Evolutionary conservation across 2,888 invertebrate genomes (phyloP), one percentile per base, ranked within the genome.

Genomic region (Agrotis clavis): DNA sequence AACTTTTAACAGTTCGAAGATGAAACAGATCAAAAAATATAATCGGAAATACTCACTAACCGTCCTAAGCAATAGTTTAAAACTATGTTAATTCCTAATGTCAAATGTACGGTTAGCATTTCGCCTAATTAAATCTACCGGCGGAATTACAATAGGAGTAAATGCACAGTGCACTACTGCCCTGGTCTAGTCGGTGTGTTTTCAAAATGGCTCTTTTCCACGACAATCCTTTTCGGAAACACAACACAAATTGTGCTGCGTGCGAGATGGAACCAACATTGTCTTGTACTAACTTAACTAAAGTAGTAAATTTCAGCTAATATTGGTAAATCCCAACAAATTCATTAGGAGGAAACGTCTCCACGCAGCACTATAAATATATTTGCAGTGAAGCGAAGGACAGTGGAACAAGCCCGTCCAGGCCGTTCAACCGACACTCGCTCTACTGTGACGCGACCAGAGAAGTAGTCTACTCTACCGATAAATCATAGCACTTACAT

Each of bases 151-250:
- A 89, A 89, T 80, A 86, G 88, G 86, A 89, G 89, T 94, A 95
- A 95, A 94, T 94, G 95, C 94, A 93, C 92, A 93, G 94, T 93
- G 93, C 91, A 94, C 94, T 92, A 93, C 93, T 93, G 87, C 92
- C 90, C 90, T 88, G 93, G 92, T 82, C 86, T 89, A 91, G 96
- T 97, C 98, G 98, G 98, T 98, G 98, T 98, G 98, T 97, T 97
- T 98, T 97, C 97, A 97, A 97, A 98, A 97, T 98, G 98, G 98
- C 98, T 98, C 98, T 98, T 98, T 98, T 98, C 98, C 98, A 95
- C 97, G 94, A 94, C 94, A 96, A 96, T 97, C 97, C 97, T 98
- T 97, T 97, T 97, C 97, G 97, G 97, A 98, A 98, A 98, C 98
- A 98, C 98, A 98, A 98, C 98, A 98, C 98, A 98, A 98, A 97